A percentile compares a stretch with the other conserved stretches of the same genome.
Evolutionary conservation across 2,888 invertebrate genomes (phyloP).

Genomic region (Hydrotaea cyrtoneurina): DNA sequence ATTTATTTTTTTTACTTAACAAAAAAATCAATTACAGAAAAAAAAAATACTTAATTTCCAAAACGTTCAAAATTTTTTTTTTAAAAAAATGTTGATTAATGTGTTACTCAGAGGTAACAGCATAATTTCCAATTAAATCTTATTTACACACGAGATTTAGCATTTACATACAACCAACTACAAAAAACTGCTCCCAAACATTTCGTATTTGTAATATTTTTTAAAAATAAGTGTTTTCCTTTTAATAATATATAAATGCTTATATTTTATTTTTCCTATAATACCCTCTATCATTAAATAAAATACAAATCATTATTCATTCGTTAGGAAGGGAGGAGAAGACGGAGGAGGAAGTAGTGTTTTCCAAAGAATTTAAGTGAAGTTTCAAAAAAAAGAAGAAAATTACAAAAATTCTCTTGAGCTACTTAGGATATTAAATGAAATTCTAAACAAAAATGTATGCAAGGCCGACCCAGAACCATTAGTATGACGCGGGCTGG

Average conservation of each 20-base stretch:
- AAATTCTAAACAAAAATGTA: too few relatives aligned
- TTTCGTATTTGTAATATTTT: constrained; percentile 44
- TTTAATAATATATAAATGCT: background rate
- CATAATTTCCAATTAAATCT: constrained; percentile 16
- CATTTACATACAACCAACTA: constrained; percentile 44
- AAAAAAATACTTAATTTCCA: constrained; percentile 33
- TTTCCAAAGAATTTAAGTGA: too few relatives aligned
- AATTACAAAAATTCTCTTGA: too few relatives aligned
- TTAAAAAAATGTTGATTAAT: constrained; percentile 62
- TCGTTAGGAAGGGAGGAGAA: too few relatives aligned
- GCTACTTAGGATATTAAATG: too few relatives aligned
- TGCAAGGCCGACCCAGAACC: too few relatives aligned
- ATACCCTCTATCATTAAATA: too few relatives aligned
- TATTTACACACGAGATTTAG: constrained; percentile 9
- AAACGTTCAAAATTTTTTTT: constrained; percentile 35
- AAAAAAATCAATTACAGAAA: constrained; percentile 39
- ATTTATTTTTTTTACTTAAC: constrained; percentile 59
- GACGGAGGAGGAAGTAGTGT: too few relatives aligned
- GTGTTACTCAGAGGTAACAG: constrained; percentile 55
- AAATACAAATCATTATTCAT: too few relatives aligned
- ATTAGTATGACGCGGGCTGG: too few relatives aligned
- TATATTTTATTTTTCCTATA: too few relatives aligned
- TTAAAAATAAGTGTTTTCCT: constrained; percentile 53
- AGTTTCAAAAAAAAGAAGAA: too few relatives aligned
- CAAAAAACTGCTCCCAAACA: constrained; percentile 23